Percentiles rank a stretch among this genome's conserved stretches.
phyloP scores from a whole-genome alignment of 2,888 invertebrate species.

The Fragum sueziense region DNA sequence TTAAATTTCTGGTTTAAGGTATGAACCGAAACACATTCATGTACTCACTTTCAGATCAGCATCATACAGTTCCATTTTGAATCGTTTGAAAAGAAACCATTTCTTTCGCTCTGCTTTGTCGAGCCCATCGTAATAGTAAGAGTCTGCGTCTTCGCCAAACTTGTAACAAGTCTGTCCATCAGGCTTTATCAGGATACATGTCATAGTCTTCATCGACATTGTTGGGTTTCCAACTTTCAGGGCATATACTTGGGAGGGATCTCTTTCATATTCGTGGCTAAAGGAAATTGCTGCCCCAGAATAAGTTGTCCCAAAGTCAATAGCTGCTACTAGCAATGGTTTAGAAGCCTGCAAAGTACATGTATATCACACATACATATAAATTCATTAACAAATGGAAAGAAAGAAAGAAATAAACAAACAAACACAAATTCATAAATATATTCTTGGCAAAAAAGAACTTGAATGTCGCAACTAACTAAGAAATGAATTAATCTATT shows the following conservation, averaged over 20 bases:
- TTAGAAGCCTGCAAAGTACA: background rate
- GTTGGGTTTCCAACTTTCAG: background rate
- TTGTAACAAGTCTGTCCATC: background rate
- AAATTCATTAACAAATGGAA: too few relatives aligned
- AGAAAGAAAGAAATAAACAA: too few relatives aligned
- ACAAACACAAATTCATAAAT: too few relatives aligned
- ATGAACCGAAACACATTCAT: too few relatives aligned
- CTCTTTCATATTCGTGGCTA: conserved; percentile 4
- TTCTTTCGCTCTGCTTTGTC: background rate
- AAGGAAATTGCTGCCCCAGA: conserved; percentile 1
- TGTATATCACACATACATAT: too few relatives aligned
- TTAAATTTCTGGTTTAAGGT: too few relatives aligned
- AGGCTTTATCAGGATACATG: background rate
- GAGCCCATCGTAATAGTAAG: background rate
- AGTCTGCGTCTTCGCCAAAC: conserved; percentile 2
- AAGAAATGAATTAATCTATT: too few relatives aligned
- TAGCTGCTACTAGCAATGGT: background rate
- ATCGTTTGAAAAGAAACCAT: background rate
- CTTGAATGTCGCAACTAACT: too few relatives aligned
- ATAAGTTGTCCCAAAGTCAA: conserved; percentile 1
- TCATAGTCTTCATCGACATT: background rate
- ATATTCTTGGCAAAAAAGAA: too few relatives aligned
- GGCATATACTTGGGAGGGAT: background rate
- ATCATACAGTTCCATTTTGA: conserved; percentile 4
- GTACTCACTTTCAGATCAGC: background rate